A percentile compares a stretch with the other conserved stretches of the same genome.
Conservation (phyloP, 2,888 invertebrate species). For the Macaria liturata region DNA sequence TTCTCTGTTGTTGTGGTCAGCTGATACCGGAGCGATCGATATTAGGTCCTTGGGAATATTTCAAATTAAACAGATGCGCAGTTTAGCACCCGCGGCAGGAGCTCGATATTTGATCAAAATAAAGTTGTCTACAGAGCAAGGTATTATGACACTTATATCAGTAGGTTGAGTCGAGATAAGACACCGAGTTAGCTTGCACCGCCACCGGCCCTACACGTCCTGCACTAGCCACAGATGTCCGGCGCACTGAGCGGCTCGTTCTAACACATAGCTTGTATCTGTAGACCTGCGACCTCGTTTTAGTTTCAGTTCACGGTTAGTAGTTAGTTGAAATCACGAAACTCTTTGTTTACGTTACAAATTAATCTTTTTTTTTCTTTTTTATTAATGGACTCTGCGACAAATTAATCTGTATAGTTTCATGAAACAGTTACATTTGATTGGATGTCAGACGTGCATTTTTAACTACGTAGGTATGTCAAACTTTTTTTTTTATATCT, state of each 20-base stretch:
- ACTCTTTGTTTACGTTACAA: too few relatives aligned
- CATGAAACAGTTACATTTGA: too few relatives aligned
- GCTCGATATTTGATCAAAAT: neutral
- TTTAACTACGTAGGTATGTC: too few relatives aligned
- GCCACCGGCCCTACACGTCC: neutral
- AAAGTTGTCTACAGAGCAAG: neutral
- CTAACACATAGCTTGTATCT: neutral
- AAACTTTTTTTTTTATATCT: too few relatives aligned
- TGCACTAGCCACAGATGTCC: neutral
- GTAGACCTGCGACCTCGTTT: neutral
- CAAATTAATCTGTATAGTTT: too few relatives aligned
- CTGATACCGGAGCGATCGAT: neutral
- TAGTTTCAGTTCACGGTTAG: neutral
- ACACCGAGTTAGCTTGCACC: too few relatives aligned
- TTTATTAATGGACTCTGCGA: too few relatives aligned
- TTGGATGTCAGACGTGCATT: too few relatives aligned
- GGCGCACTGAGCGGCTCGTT: conserved; percentile 2
- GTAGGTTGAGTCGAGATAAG: too few relatives aligned
- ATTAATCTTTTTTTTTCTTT: too few relatives aligned
- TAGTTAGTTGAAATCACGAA: too few relatives aligned
- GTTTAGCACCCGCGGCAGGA: neutral
- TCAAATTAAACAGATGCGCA: neutral
- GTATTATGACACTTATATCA: neutral
- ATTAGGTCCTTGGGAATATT: neutral
- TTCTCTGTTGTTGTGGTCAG: neutral